phyloP scores from a whole-genome alignment of 1,140 invertebrate species.

The Meloidogyne floridensis region DNA sequence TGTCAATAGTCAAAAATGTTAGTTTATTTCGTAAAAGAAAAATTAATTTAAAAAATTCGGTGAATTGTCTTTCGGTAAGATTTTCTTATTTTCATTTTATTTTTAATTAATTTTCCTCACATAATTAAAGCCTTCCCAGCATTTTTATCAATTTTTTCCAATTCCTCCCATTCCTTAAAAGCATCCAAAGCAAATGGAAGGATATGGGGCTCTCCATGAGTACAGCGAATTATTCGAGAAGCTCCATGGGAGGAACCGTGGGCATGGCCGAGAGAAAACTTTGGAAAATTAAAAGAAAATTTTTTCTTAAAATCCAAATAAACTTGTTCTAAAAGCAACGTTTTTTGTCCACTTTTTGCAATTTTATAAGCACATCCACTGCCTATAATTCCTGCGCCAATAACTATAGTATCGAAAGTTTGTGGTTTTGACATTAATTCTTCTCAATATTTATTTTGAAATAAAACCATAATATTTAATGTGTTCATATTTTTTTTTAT shows the following conservation, averaged over 20 bases:
- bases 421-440: no score
- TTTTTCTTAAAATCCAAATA: not conserved
- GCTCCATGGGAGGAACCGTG: conserved; percentile 51
- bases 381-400: conserved; percentile 49
- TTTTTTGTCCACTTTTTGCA: conserved; percentile 46
- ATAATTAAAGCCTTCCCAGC: conserved; percentile 24
- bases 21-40: no score
- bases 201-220: conserved; percentile 41
- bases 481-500: no score
- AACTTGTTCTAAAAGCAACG: conserved; percentile 49
- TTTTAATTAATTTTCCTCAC: not conserved
- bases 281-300: not conserved
- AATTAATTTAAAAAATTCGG: no score
- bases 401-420: conserved; percentile 50
- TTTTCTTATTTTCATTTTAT: no score
- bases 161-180: conserved; percentile 39
- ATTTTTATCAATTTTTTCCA: conserved; percentile 32
- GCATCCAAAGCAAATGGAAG: conserved; percentile 47
- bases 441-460: no score
- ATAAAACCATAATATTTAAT: no score
- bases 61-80: no score
- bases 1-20: no score
- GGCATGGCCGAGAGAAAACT: conserved; percentile 38
- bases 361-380: conserved; percentile 41
- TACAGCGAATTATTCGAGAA: conserved; percentile 49